Conservation (phyloP, 2,113 vertebrate genomes). For the Tyto alba region DNA sequence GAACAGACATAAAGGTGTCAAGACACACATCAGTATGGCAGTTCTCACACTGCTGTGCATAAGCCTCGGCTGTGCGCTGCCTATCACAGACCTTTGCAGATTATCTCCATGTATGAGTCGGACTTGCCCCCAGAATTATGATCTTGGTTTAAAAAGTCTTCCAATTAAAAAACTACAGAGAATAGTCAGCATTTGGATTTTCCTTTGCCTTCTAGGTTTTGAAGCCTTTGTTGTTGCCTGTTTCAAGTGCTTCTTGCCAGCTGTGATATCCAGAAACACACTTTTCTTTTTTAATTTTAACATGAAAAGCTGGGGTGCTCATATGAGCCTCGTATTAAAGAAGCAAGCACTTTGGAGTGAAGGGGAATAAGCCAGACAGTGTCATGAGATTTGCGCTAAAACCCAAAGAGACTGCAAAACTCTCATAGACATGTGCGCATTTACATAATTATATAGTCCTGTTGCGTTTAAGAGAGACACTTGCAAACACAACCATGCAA, state of each 20-base stretch:
- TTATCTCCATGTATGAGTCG: neutral
- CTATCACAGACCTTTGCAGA: neutral
- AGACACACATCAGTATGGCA: neutral
- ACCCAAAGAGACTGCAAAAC: neutral
- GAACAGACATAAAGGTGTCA: neutral
- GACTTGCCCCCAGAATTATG: neutral
- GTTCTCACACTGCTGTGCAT: neutral
- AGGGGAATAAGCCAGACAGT: conserved; percentile 4
- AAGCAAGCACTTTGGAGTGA: neutral
- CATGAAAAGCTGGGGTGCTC: neutral
- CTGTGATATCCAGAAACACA: neutral
- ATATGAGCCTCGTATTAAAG: neutral
- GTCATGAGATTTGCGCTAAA: conserved; percentile 9
- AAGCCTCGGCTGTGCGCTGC: neutral
- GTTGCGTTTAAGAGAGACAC: neutral
- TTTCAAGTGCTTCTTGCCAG: neutral
- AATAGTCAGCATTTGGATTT: neutral
- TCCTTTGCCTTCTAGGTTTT: neutral
- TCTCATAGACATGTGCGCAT: neutral
- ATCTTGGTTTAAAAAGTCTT: neutral
- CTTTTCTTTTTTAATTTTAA: neutral
- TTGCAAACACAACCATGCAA: neutral
- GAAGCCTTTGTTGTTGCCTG: neutral
- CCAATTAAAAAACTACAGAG: neutral
- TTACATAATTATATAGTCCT: conserved; percentile 10